Conservation (phyloP, 2,797 vertebrate species). For the Sparus aurata region DNA sequence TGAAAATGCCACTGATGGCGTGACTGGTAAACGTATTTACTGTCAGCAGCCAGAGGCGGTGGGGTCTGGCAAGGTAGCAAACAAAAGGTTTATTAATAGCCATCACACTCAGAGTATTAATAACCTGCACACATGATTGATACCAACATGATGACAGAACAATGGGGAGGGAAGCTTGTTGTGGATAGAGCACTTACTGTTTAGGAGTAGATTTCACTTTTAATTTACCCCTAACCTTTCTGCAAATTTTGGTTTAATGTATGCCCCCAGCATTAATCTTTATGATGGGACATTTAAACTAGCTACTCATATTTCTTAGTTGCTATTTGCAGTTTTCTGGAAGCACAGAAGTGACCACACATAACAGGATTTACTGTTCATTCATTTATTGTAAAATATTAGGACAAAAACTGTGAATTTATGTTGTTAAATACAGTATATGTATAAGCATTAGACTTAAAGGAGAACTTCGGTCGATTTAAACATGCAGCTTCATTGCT, state of each 20-base stretch:
- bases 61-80: constrained; percentile 48
- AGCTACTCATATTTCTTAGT: not conserved
- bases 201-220: not conserved
- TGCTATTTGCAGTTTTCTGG: not conserved
- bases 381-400: not conserved
- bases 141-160: constrained; percentile 56
- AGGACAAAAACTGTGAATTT: not conserved
- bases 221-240: not conserved
- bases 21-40: constrained; percentile 33
- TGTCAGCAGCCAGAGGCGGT: constrained; percentile 15
- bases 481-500: no score
- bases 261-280: not conserved
- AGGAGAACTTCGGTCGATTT: no score
- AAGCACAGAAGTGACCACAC: not conserved
- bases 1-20: constrained; percentile 58
- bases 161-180: constrained; percentile 12
- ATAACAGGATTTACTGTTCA: not conserved
- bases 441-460: not conserved
- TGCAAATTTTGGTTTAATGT: not conserved
- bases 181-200: constrained; percentile 13
- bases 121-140: constrained; percentile 56
- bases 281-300: not conserved
- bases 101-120: constrained; percentile 46
- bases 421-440: not conserved
- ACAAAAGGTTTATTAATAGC: constrained; percentile 72